Evolutionary conservation across 2,797 vertebrate species (phyloP).

Genomic region (Halcyon chelicuti): DNA sequence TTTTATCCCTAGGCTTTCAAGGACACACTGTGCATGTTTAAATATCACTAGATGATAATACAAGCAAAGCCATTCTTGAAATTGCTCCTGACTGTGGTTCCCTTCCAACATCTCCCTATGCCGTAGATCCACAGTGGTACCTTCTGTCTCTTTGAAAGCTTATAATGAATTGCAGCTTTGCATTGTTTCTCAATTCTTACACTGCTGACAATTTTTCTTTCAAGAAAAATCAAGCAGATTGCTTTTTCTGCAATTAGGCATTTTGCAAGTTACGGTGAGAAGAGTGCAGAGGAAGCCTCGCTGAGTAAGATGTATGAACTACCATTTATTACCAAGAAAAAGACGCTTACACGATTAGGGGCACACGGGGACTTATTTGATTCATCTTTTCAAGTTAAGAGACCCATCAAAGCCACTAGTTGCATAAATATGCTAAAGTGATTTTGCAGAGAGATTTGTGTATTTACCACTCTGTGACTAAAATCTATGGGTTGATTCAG

Average conservation of each 20-base stretch:
- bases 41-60: conserved; percentile 4
- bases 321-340: not conserved
- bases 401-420: not conserved
- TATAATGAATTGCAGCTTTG: not conserved
- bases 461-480: not conserved
- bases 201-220: not conserved
- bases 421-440: not conserved
- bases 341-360: not conserved
- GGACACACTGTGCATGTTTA: conserved; percentile 33
- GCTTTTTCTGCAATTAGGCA: not conserved
- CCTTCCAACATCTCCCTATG: not conserved
- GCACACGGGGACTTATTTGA: not conserved
- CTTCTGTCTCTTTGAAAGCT: not conserved
- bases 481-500: not conserved
- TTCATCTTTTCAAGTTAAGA: conserved; percentile 8
- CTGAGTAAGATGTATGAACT: not conserved
- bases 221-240: conserved; percentile 10
- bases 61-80: conserved; percentile 35
- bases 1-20: conserved; percentile 47
- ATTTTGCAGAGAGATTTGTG: not conserved
- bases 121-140: not conserved
- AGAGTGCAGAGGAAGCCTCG: not conserved
- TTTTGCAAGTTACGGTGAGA: not conserved
- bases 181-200: conserved; percentile 12
- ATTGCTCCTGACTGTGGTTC: conserved; percentile 10